Evolutionary conservation across 2,113 vertebrate genomes (phyloP), one percentile per base, ranked within the genome.

Genomic region (Oreochromis aureus): DNA sequence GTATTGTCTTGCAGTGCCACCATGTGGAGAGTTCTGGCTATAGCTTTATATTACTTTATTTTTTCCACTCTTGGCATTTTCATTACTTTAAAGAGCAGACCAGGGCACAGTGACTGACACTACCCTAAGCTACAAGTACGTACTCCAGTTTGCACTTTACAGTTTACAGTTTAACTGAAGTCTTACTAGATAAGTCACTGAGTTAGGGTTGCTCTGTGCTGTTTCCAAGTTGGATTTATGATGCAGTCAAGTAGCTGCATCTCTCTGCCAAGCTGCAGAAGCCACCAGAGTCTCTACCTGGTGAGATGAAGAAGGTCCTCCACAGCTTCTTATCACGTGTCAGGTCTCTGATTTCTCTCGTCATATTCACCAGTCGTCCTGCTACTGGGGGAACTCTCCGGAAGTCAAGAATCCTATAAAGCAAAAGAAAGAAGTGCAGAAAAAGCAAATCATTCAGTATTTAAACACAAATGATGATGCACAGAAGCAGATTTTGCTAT

Each of bases 341-440:
- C 73, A 99, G 96, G 6, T 99, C 98, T 61, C 98, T 95, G 80
- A 99, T 99, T 91, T 99, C 98, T n/a, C 95, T 97, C 0, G 98
- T 99, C 98, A 99, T 99, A 95, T 99, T 99, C 71, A 99, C 96
- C 84, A 98, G 95, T 78, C 98, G 97, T 2, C 98, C 98, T 0
- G 98, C 98, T 46, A 99, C 98, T 0, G 98, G 98, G 2, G 98
- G 98, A 19, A 99, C 98, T 1, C 98, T 97, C 10, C 98, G 97
- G 90, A 99, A 99, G 94, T 99, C 98, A 78, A 99, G 96, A 93
- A 99, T 98, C 93, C 98, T 99, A 53, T 22, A 58, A 11, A 79
- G 18, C 63, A 9, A 78, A 22, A 63, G 34, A 69, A 32, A 81
- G 46, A 56, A 32, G 58, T 54, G 36, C 7, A 48, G 48, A 55